Evolutionary conservation across 2,888 invertebrate species (phyloP).

Genomic region (Cybosia mesomella): DNA sequence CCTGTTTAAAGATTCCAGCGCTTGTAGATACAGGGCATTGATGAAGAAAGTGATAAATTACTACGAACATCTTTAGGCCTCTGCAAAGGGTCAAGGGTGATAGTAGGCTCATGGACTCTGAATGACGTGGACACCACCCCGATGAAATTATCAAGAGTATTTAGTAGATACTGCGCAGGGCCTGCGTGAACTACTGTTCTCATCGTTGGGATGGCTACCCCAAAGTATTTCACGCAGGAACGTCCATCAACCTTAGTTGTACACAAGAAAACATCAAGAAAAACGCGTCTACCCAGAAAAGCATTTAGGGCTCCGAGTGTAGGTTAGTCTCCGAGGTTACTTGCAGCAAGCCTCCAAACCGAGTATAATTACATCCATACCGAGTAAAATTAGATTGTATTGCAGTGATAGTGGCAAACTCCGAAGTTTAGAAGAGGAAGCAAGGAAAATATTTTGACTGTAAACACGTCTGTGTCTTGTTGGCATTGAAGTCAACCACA

Average conservation of each 20-base stretch:
- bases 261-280: too few species aligned
- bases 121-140: not conserved
- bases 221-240: too few species aligned
- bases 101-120: not conserved
- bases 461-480: not conserved
- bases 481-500: not conserved
- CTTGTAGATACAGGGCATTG: not conserved
- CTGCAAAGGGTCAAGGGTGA: not conserved
- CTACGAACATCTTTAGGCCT: not conserved
- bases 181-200: too few species aligned
- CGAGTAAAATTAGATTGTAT: not conserved
- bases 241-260: too few species aligned
- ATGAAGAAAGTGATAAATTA: not conserved
- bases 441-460: not conserved
- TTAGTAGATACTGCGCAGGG: too few species aligned
- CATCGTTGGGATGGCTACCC: too few species aligned
- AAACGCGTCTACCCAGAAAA: too few species aligned
- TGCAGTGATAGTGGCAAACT: not conserved
- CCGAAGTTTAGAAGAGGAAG: not conserved
- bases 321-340: too few species aligned
- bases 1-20: not conserved
- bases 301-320: too few species aligned
- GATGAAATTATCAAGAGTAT: too few species aligned
- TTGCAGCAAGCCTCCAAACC: too few species aligned
- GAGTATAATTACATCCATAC: not conserved